These are phyloP conservation scores for Ciconia nigra DNA, from an alignment of 2,797 vertebrate species.

Conservation along the genomic window DNA sequence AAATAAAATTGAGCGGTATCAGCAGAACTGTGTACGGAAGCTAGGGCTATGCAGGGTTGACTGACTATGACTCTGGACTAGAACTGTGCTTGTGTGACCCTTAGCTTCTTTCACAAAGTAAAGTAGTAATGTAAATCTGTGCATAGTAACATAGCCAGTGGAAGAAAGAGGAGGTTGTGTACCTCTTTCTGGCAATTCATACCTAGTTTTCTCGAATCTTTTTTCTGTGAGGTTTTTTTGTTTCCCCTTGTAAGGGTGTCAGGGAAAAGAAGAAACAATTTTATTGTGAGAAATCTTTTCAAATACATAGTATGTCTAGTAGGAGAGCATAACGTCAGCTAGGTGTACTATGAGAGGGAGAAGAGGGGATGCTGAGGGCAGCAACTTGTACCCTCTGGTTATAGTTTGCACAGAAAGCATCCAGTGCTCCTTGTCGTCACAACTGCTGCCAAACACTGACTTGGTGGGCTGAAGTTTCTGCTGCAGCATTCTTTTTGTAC, in stretches of 20 bases:
- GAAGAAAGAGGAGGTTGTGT: neutral
- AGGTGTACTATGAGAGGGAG: neutral
- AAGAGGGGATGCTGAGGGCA: neutral
- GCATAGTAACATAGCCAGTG: neutral
- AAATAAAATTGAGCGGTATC: neutral
- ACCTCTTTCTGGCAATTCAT: neutral
- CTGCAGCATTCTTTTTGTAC: neutral
- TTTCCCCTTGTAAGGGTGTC: neutral
- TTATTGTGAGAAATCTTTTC: neutral
- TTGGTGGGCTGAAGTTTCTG: neutral
- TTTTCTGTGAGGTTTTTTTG: neutral
- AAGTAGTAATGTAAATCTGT: neutral
- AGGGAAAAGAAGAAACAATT: neutral
- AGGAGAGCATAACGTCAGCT: neutral
- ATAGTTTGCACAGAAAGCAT: neutral
- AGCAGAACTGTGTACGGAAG: neutral
- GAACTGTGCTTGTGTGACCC: neutral
- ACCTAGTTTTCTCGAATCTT: neutral
- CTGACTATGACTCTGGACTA: neutral
- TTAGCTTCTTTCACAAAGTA: neutral
- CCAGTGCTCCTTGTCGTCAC: neutral
- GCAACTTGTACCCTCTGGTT: neutral
- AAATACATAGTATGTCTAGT: neutral
- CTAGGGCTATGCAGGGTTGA: neutral
- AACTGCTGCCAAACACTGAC: neutral